A percentile compares a stretch with the other conserved stretches of the same genome.
Conservation (phyloP, 2,797 vertebrate genomes). For the Chelonia mydas region DNA sequence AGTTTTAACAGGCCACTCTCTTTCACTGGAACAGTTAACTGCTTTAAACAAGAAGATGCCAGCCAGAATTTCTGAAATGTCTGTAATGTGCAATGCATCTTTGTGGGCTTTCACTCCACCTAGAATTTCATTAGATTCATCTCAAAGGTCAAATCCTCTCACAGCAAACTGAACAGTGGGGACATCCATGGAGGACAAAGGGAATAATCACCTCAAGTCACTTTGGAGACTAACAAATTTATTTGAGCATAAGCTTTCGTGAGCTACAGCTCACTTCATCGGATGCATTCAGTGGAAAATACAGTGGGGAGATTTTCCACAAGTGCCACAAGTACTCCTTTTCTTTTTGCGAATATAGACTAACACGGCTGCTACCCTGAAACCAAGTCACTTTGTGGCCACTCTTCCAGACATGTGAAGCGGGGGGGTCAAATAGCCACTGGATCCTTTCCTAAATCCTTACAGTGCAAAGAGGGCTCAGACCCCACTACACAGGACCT, state of each 20-base stretch:
- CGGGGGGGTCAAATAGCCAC: background rate
- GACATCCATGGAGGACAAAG: constrained; percentile 25
- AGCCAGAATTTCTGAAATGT: background rate
- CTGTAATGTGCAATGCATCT: constrained; percentile 29
- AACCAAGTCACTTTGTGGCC: background rate
- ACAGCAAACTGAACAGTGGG: background rate
- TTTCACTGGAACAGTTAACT: constrained; percentile 31
- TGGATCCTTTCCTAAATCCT: background rate
- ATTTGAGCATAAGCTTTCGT: too few species aligned
- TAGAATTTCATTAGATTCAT: constrained; percentile 70
- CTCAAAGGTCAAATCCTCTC: background rate
- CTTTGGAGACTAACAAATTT: background rate
- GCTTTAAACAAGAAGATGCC: constrained; percentile 55
- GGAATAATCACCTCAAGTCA: background rate
- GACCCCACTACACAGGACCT: background rate
- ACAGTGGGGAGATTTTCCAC: too few species aligned
- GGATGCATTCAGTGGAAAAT: too few species aligned
- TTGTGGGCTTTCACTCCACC: constrained; percentile 58
- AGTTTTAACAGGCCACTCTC: constrained; percentile 45
- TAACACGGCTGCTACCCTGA: too few species aligned
- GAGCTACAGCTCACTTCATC: too few species aligned
- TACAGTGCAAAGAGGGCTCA: background rate
- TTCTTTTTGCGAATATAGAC: too few species aligned
- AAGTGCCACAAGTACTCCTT: too few species aligned
- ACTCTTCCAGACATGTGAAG: background rate